Evolutionary conservation across 1,140 invertebrate genomes (phyloP).

Genomic region (Lasioglossum baleicum): DNA sequence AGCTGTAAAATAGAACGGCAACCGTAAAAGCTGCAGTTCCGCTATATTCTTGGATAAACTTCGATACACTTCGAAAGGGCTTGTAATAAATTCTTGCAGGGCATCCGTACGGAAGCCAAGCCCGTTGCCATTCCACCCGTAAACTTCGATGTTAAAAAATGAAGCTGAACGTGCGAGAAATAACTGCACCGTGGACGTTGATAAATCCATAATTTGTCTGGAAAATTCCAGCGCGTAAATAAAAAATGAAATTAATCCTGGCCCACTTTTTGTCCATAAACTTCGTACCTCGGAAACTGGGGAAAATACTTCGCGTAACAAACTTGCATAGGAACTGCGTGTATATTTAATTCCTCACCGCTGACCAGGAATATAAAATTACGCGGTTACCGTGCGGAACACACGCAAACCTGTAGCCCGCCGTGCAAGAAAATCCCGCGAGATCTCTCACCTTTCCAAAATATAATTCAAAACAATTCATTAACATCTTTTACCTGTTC

Average conservation of each 20-base stretch:
- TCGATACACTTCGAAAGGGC: slow-evolving; percentile 15
- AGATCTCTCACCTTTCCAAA: too few relatives aligned
- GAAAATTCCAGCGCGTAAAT: background rate
- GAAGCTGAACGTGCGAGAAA: background rate
- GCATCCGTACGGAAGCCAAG: background rate
- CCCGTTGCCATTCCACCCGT: background rate
- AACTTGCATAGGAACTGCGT: background rate
- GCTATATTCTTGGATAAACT: slow-evolving; percentile 7
- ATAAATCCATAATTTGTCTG: background rate
- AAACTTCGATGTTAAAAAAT: background rate
- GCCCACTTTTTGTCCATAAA: background rate
- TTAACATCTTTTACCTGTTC: too few relatives aligned
- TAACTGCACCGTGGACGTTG: background rate
- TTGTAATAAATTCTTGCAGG: slow-evolving; percentile 21
- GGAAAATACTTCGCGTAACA: background rate
- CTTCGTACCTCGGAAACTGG: background rate
- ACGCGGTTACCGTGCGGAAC: background rate
- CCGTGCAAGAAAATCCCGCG: too few relatives aligned
- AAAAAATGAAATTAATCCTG: background rate
- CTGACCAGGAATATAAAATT: background rate
- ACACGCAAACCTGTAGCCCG: background rate
- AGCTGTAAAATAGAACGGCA: slow-evolving; percentile 24
- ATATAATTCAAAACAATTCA: too few relatives aligned
- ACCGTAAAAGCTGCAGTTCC: slow-evolving; percentile 17
- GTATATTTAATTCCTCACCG: background rate